These are phyloP conservation scores for Macrobrachium rosenbergii DNA, from an alignment of 1,140 invertebrate species.

Conservation along the genomic window DNA sequence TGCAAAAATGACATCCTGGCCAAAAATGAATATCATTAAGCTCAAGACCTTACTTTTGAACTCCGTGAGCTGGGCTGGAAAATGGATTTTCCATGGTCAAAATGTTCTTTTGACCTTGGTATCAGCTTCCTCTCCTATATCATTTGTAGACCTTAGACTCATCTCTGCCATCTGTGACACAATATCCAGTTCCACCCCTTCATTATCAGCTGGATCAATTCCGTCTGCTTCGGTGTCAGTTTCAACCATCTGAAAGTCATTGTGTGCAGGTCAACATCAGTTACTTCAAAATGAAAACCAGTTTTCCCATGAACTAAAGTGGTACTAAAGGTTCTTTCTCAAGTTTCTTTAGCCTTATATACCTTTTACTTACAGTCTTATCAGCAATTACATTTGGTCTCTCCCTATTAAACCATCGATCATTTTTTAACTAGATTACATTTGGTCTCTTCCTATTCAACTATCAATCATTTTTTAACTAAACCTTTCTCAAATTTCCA, in stretches of 20 bases:
- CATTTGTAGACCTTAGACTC: not conserved
- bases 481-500: no score
- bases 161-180: conserved; percentile 29
- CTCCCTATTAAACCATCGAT: no score
- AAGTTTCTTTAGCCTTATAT: no score
- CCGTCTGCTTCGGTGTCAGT: not conserved
- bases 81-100: conserved; percentile 21
- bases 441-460: no score
- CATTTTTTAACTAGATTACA: no score
- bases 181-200: conserved; percentile 1
- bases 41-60: conserved; percentile 15
- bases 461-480: no score
- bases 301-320: no score
- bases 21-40: no score
- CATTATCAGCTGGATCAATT: not conserved
- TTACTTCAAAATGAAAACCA: not conserved
- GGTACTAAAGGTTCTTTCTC: no score
- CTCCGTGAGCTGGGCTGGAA: not conserved
- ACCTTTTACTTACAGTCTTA: no score
- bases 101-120: not conserved
- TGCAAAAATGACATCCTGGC: no score
- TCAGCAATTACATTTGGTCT: no score
- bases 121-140: not conserved
- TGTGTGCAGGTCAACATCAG: not conserved
- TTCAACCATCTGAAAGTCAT: conserved; percentile 35